Conservation (phyloP, 2,797 vertebrate species). For the Sebastes melanostomus region DNA sequence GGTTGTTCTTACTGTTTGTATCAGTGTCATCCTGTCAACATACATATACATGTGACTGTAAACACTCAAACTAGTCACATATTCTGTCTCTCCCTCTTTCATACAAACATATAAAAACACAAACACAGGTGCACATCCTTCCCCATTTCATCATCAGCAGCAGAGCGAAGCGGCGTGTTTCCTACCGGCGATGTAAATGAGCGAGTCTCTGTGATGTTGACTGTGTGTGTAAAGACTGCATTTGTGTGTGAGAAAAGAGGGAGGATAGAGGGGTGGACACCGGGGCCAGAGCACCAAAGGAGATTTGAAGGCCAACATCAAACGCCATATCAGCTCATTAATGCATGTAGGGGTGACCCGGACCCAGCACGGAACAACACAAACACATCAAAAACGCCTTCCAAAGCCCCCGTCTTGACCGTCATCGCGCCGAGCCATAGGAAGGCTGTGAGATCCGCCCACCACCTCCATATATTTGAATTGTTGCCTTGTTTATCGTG, state of each 20-base stretch:
- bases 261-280: conserved; percentile 51
- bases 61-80: conserved; percentile 7
- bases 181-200: conserved; percentile 60
- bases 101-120: conserved; percentile 19
- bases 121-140: conserved; percentile 29
- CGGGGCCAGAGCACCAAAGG: conserved; percentile 62
- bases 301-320: conserved; percentile 79
- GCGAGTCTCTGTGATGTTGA: conserved; percentile 38
- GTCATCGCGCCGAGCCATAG: conserved; percentile 47
- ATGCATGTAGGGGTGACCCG: conserved; percentile 71
- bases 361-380: conserved; percentile 56
- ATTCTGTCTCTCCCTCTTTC: neutral
- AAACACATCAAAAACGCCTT: conserved; percentile 68
- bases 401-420: conserved; percentile 61
- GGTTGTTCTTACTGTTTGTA: neutral
- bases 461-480: conserved; percentile 53
- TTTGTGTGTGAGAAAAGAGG: conserved; percentile 34
- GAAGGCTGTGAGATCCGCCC: conserved; percentile 61
- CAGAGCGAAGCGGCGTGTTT: conserved; percentile 15
- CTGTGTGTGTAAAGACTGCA: conserved; percentile 19
- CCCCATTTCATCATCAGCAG: conserved; percentile 50
- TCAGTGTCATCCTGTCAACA: conserved; percentile 10
- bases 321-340: conserved; percentile 75
- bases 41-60: conserved; percentile 3
- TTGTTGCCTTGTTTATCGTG: conserved; percentile 59